phyloP scores from a whole-genome alignment of 64 coral and sea anemone species.

The Dendronephthya gigantea region DNA sequence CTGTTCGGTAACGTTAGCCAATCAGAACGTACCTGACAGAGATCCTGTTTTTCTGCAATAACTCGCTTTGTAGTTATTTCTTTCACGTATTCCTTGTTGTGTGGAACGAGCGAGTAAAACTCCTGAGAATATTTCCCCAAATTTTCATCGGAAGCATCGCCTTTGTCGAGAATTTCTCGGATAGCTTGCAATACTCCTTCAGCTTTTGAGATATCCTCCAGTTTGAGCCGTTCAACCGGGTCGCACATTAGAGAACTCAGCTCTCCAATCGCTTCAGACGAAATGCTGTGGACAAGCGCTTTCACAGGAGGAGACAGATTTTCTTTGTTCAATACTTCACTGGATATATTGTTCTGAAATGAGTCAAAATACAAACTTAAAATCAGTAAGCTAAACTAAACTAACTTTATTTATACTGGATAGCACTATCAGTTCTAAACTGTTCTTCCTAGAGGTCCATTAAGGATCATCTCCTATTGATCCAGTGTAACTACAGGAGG shows the following conservation, averaged over 20 bases:
- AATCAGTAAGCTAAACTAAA: too few relatives aligned
- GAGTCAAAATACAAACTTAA: neutral
- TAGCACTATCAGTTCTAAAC: too few relatives aligned
- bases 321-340: neutral
- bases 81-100: slow-evolving; percentile 10
- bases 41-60: slow-evolving; percentile 79
- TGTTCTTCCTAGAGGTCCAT: too few relatives aligned
- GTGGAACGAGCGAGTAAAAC: slow-evolving; percentile 73
- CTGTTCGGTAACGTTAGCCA: neutral
- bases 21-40: slow-evolving; percentile 67
- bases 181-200: slow-evolving; percentile 67
- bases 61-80: slow-evolving; percentile 33
- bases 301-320: slow-evolving; percentile 39
- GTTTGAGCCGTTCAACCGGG: slow-evolving; percentile 58
- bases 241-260: slow-evolving; percentile 40
- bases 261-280: slow-evolving; percentile 73
- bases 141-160: neutral
- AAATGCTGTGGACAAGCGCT: slow-evolving; percentile 66
- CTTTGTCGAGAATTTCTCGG: slow-evolving; percentile 35
- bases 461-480: too few relatives aligned
- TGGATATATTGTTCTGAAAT: neutral
- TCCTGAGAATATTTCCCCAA: slow-evolving; percentile 49
- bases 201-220: slow-evolving; percentile 77
- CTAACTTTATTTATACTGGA: too few relatives aligned
- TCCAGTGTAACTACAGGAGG: too few relatives aligned